phyloP scores from a whole-genome alignment of 2,797 vertebrate genomes.

The Heterohyrax brucei region DNA sequence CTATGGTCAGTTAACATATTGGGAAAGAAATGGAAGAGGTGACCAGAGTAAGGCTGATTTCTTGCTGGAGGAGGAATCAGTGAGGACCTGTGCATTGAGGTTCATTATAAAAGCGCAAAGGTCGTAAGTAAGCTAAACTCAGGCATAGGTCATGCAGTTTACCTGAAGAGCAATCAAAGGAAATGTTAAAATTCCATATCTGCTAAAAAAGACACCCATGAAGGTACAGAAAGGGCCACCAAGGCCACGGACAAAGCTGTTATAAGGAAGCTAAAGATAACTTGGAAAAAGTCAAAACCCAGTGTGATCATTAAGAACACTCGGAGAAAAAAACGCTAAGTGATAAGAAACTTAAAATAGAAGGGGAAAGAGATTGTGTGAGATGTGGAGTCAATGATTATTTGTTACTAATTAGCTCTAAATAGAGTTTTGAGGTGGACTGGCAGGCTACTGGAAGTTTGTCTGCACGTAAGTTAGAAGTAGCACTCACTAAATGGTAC shows the following conservation, averaged over 20 bases:
- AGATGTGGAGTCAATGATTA: slow-evolving; percentile 59
- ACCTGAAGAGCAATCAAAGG: background rate
- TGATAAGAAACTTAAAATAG: slow-evolving; percentile 42
- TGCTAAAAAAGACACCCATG: background rate
- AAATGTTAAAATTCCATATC: slow-evolving; percentile 45
- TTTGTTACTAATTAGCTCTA: slow-evolving; percentile 73
- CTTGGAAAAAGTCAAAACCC: background rate
- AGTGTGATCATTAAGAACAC: background rate
- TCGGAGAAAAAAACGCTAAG: slow-evolving; percentile 24
- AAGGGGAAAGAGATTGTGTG: slow-evolving; percentile 1
- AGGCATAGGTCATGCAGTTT: background rate
- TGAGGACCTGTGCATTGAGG: background rate
- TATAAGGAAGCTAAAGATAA: background rate
- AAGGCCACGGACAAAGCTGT: slow-evolving; percentile 30
- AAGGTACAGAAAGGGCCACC: background rate
- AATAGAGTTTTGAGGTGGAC: slow-evolving; percentile 61
- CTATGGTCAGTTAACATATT: background rate
- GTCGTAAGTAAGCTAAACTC: background rate
- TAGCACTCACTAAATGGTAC: slow-evolving; percentile 61
- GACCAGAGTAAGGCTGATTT: background rate
- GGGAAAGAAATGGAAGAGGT: slow-evolving; percentile 3
- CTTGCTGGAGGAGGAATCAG: background rate
- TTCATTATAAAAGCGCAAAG: slow-evolving; percentile 28
- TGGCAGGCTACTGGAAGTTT: slow-evolving; percentile 62
- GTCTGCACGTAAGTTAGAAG: slow-evolving; percentile 26